Conservation (phyloP, 2,888 invertebrate species). For the Latrodectus elegans region DNA sequence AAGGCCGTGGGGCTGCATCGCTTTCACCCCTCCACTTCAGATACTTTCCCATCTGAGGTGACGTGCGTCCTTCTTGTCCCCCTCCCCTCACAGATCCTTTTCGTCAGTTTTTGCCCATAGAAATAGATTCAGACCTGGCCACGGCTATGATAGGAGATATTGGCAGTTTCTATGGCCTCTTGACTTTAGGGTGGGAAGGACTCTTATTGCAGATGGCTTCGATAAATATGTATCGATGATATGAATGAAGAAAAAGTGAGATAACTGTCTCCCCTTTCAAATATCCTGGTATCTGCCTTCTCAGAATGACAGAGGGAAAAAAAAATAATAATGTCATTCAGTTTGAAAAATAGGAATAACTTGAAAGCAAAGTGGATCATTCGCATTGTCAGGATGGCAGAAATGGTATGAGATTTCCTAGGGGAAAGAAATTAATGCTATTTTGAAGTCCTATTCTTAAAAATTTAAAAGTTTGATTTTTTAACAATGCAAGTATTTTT, state of each 20-base stretch:
- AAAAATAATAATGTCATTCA: not conserved
- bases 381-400: not conserved
- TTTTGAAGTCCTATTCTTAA: too few species aligned
- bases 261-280: conserved; percentile 4
- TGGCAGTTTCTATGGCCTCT: conserved; percentile 24
- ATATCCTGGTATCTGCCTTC: conserved; percentile 1
- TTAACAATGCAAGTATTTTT: too few species aligned
- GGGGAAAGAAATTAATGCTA: too few species aligned
- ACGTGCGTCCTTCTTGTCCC: not conserved
- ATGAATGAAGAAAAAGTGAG: conserved; percentile 17
- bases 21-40: conserved; percentile 1
- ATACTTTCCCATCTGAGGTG: conserved; percentile 1
- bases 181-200: conserved; percentile 31
- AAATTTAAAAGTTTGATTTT: too few species aligned
- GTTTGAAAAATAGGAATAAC: not conserved
- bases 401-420: too few species aligned
- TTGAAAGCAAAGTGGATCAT: conserved; percentile 1
- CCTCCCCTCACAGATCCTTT: not conserved
- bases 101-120: conserved; percentile 14
- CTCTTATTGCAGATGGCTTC: conserved; percentile 50
- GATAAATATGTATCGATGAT: conserved; percentile 61
- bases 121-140: conserved; percentile 3
- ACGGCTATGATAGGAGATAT: conserved; percentile 17
- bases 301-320: not conserved
- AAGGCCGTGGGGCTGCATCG: not conserved